Evolutionary conservation across 2,113 vertebrate species (phyloP).

Genomic region (Strigops habroptila): DNA sequence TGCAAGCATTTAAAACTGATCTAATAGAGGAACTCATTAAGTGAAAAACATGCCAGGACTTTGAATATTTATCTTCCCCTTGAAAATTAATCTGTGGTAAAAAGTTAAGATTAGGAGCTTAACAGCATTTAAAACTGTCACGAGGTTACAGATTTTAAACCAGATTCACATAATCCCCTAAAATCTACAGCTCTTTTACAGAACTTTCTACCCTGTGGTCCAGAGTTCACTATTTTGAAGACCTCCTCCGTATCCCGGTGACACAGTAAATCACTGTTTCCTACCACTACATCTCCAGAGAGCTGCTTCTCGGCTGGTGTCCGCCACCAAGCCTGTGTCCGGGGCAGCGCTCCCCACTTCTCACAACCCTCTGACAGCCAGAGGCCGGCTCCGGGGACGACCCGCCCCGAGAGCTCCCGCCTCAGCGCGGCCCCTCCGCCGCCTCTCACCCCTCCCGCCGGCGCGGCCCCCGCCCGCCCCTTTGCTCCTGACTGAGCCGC

Average conservation of each 20-base stretch:
- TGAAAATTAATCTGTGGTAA: background rate
- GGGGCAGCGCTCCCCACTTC: background rate
- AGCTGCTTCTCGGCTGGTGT: fast-evolving
- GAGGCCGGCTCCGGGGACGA: background rate
- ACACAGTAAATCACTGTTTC: fast-evolving
- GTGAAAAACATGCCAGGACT: background rate
- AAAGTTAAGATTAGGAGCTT: background rate
- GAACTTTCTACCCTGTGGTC: background rate
- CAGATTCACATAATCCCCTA: no score
- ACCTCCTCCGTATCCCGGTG: fast-evolving
- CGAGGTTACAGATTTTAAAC: background rate
- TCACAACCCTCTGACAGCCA: fast-evolving
- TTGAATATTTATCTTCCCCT: background rate
- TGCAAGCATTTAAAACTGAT: background rate
- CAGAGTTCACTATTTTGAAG: background rate
- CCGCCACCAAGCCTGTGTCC: fast-evolving
- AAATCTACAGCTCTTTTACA: background rate
- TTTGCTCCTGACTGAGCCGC: background rate
- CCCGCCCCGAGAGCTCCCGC: background rate
- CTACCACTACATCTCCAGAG: background rate
- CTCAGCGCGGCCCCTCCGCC: background rate
- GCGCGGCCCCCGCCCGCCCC: no score
- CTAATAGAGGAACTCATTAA: background rate
- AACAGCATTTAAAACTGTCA: background rate
- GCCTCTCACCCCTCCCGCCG: background rate